phyloP scores from a whole-genome alignment of 2,888 invertebrate genomes.

The Uropetala carovei region DNA sequence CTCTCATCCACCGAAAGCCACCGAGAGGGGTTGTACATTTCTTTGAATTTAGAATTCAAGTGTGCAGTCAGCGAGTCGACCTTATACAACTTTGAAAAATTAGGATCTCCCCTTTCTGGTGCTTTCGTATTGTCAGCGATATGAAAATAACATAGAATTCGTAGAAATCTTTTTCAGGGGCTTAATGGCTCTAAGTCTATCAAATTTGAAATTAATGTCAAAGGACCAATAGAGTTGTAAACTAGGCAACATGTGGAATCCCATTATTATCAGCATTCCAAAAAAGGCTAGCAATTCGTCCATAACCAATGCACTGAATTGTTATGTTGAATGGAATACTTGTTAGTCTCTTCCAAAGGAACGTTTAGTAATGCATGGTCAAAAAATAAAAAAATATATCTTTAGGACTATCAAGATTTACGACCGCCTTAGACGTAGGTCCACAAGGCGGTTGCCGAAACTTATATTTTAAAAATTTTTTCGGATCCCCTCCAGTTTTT shows the following conservation, averaged over 20 bases:
- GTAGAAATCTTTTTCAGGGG: background rate
- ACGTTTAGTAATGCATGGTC: too few relatives aligned
- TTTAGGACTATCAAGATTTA: too few relatives aligned
- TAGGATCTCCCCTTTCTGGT: constrained; percentile 66
- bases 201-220: constrained; percentile 55
- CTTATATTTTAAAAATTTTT: too few relatives aligned
- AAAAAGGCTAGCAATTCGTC: constrained; percentile 43
- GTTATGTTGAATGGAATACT: constrained; percentile 36
- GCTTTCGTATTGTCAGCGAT: too few relatives aligned
- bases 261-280: constrained; percentile 63
- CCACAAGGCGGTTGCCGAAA: too few relatives aligned
- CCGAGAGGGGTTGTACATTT: constrained; percentile 66
- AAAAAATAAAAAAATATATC: too few relatives aligned
- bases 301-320: background rate
- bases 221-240: constrained; percentile 55
- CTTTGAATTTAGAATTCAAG: constrained; percentile 60
- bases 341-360: constrained; percentile 50
- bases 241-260: too few relatives aligned
- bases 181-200: background rate
- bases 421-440: too few relatives aligned
- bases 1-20: constrained; percentile 68
- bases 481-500: too few relatives aligned
- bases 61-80: constrained; percentile 68
- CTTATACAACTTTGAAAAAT: too few relatives aligned
- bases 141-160: constrained; percentile 42